Percentiles rank a stretch among this genome's conserved stretches.
Evolutionary conservation across 2,888 invertebrate genomes (phyloP).

Genomic region (Steinernema scapterisci): DNA sequence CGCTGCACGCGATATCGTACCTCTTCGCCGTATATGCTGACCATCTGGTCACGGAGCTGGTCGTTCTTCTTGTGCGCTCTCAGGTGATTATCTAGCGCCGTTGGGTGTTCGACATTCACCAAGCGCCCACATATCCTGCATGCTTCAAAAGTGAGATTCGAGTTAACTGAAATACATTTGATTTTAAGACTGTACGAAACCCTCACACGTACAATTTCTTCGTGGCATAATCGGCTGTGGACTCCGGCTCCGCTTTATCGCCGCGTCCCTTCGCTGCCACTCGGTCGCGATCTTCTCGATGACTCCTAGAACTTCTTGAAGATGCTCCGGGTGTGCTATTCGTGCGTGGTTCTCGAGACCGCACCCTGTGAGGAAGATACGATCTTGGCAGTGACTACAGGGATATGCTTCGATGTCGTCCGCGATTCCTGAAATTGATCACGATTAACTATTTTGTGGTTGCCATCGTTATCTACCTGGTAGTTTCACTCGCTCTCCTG

Average conservation of each 20-base stretch:
- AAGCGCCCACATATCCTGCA: slow-evolving; percentile 55
- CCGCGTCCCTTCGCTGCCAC: slow-evolving; percentile 49
- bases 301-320: slow-evolving; percentile 39
- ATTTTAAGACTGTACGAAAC: neutral
- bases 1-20: slow-evolving; percentile 34
- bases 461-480: neutral
- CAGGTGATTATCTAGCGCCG: slow-evolving; percentile 57
- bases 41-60: slow-evolving; percentile 48
- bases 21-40: slow-evolving; percentile 48
- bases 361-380: slow-evolving; percentile 54
- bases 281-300: slow-evolving; percentile 50
- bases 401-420: slow-evolving; percentile 61
- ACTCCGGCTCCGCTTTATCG: neutral
- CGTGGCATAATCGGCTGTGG: neutral
- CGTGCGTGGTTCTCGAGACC: slow-evolving; percentile 56
- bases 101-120: slow-evolving; percentile 54
- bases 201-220: too few species aligned
- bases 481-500: slow-evolving; percentile 18
- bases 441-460: neutral
- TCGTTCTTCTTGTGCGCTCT: slow-evolving; percentile 60
- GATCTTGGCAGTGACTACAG: slow-evolving; percentile 53
- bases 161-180: slow-evolving; percentile 8
- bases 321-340: slow-evolving; percentile 45
- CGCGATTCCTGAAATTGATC: slow-evolving; percentile 46
- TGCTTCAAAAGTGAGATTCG: slow-evolving; percentile 41